Conservation (phyloP, 2,113 vertebrate genomes). For the Lanius collurio region DNA sequence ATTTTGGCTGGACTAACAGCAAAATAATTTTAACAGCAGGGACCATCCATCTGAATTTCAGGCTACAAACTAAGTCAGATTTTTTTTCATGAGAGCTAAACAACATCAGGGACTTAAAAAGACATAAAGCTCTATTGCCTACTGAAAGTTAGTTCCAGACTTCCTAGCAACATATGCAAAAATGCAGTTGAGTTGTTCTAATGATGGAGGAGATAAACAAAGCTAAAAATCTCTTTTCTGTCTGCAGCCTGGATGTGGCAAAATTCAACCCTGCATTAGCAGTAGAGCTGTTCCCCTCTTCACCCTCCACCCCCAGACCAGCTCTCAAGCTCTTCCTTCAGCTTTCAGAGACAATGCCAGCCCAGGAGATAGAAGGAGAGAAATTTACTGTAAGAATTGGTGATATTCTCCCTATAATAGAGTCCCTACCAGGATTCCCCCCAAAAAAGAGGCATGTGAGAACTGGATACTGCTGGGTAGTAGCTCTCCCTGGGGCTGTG, state of each 20-base stretch:
- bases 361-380: neutral
- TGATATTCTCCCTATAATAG: neutral
- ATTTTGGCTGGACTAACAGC: constrained; percentile 13
- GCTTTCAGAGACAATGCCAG: neutral
- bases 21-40: neutral
- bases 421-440: neutral
- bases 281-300: neutral
- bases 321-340: neutral
- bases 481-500: neutral
- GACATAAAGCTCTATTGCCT: neutral
- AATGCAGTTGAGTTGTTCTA: neutral
- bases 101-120: neutral
- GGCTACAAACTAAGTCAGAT: neutral
- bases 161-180: neutral
- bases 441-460: neutral
- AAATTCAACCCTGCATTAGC: neutral
- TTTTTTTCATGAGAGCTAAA: neutral
- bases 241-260: neutral
- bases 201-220: neutral
- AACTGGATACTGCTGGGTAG: neutral
- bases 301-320: neutral
- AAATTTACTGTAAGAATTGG: neutral
- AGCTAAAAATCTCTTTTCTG: neutral
- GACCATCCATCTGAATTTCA: neutral
- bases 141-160: neutral